Conservation (phyloP, 92 coral and sea anemone genomes). For the Galaxea fascicularis region DNA sequence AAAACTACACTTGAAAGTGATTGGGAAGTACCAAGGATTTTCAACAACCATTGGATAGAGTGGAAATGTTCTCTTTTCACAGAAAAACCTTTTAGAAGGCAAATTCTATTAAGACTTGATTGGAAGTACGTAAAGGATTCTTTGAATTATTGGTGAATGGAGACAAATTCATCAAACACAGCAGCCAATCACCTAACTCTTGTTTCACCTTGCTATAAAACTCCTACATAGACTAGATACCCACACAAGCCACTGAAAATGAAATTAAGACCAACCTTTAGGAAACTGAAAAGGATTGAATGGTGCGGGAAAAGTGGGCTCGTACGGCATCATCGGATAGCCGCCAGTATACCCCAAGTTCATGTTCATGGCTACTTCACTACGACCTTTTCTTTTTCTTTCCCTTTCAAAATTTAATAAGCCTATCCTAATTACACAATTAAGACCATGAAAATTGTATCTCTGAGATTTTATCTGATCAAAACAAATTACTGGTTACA, state of each 20-base stretch:
- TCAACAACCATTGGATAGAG: slow-evolving; percentile 66
- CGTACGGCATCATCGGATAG: slow-evolving; percentile 74
- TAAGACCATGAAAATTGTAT: slow-evolving; percentile 68
- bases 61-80: slow-evolving; percentile 34
- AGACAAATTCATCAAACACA: slow-evolving; percentile 69
- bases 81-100: slow-evolving; percentile 52
- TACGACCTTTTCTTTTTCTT: slow-evolving; percentile 25
- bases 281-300: slow-evolving; percentile 72
- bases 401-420: slow-evolving; percentile 67
- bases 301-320: slow-evolving; percentile 68
- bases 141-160: slow-evolving; percentile 81
- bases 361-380: slow-evolving; percentile 66
- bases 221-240: slow-evolving; percentile 31
- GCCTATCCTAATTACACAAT: slow-evolving; percentile 77
- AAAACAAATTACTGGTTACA: slow-evolving; percentile 52
- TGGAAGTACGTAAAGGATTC: slow-evolving; percentile 76
- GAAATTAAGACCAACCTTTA: slow-evolving; percentile 75
- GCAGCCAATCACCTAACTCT: slow-evolving; percentile 72
- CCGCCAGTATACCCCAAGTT: slow-evolving; percentile 79
- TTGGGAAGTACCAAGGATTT: slow-evolving; percentile 64
- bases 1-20: slow-evolving; percentile 50
- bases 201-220: slow-evolving; percentile 59
- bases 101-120: slow-evolving; percentile 78
- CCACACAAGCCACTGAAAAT: slow-evolving; percentile 57
- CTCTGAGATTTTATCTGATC: slow-evolving; percentile 63